These are phyloP conservation scores for Vimba vimba DNA, from an alignment of 2,113 vertebrate species.

Conservation along the genomic window DNA sequence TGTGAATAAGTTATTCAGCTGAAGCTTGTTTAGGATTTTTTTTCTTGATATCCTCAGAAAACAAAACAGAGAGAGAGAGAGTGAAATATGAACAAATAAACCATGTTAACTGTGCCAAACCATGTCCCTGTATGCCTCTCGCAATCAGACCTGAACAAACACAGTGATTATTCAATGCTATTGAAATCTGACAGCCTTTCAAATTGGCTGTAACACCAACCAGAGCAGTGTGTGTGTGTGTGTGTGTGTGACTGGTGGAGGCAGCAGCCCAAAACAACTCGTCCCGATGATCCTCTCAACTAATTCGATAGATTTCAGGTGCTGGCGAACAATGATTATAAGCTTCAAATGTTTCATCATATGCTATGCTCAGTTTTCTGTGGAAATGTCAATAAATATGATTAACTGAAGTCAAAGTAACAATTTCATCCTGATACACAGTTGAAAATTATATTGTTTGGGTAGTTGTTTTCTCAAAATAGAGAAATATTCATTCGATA, in stretches of 20 bases:
- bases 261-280: slow-evolving; percentile 26
- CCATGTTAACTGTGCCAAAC: slow-evolving; percentile 15
- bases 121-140: slow-evolving; percentile 21
- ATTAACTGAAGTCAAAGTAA: slow-evolving; percentile 41
- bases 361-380: slow-evolving; percentile 32
- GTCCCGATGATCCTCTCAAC: slow-evolving; percentile 13
- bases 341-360: slow-evolving; percentile 35
- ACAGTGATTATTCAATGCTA: slow-evolving; percentile 50
- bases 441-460: slow-evolving; percentile 43
- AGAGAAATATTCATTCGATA: background rate
- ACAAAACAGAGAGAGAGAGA: background rate
- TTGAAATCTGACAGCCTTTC: slow-evolving; percentile 46
- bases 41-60: slow-evolving; percentile 18
- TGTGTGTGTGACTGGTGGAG: slow-evolving; percentile 30
- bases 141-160: slow-evolving; percentile 53
- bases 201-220: slow-evolving; percentile 24
- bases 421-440: slow-evolving; percentile 47
- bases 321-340: slow-evolving; percentile 44
- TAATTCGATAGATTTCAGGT: slow-evolving; percentile 47
- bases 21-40: background rate
- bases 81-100: slow-evolving; percentile 14
- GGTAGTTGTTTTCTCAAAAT: slow-evolving; percentile 30
- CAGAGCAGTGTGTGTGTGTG: slow-evolving; percentile 31
- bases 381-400: slow-evolving; percentile 50
- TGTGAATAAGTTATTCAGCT: background rate